Percentiles rank a stretch among this genome's conserved stretches.
Evolutionary conservation across 1,140 invertebrate genomes (phyloP).

Genomic region (Tribolium castaneum): DNA sequence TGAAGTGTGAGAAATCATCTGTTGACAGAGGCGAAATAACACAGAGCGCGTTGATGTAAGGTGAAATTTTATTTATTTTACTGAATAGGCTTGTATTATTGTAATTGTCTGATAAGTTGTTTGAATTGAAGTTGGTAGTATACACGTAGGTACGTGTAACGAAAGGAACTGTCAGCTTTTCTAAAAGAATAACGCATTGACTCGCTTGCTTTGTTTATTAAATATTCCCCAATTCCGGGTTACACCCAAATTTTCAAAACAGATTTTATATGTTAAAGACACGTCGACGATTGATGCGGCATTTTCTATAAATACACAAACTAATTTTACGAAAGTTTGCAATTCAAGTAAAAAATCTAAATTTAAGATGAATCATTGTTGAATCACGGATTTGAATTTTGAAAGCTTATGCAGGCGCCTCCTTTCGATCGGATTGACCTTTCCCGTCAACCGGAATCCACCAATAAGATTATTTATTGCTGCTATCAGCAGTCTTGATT

Average conservation of each 20-base stretch:
- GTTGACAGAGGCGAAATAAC: constrained; percentile 45
- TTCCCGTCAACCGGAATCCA: not conserved
- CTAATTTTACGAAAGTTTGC: constrained; percentile 2
- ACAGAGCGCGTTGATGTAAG: constrained; percentile 33
- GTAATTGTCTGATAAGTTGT: constrained; percentile 16
- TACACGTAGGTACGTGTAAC: not conserved
- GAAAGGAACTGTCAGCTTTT: not conserved
- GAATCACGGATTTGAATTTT: too few relatives aligned
- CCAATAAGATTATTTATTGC: constrained; percentile 38
- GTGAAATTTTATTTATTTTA: constrained; percentile 35
- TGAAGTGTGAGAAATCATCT: constrained; percentile 47
- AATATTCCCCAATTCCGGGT: constrained; percentile 13
- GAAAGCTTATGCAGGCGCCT: not conserved
- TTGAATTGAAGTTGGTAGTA: not conserved
- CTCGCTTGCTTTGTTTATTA: constrained; percentile 7
- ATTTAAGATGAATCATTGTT: too few relatives aligned
- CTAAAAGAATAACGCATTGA: not conserved
- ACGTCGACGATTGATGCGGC: not conserved
- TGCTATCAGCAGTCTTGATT: constrained; percentile 9
- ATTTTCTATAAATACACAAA: constrained; percentile 18
- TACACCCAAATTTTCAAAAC: constrained; percentile 1
- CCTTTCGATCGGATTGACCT: not conserved
- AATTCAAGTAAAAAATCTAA: too few relatives aligned
- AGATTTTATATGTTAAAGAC: constrained; percentile 36
- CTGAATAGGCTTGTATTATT: constrained; percentile 2